These are phyloP conservation scores for Drosophila quinaria DNA, from an alignment of 2,888 invertebrate species.

Conservation along the genomic window DNA sequence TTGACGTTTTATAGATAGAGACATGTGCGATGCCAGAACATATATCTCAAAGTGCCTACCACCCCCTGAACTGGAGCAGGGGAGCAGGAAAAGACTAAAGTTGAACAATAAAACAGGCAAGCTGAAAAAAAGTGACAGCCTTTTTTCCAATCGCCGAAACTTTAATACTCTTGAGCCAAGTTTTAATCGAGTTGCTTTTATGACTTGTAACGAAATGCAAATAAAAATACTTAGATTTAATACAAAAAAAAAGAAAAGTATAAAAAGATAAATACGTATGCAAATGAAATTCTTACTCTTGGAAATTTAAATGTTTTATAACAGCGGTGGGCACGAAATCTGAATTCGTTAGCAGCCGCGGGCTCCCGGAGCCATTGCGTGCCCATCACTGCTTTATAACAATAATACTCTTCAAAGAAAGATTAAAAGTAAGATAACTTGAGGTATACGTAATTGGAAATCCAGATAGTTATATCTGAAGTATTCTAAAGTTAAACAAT, in stretches of 20 bases:
- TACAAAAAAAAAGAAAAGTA: too few species aligned
- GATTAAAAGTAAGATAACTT: not conserved
- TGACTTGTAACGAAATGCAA: not conserved
- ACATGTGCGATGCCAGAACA: constrained; percentile 65
- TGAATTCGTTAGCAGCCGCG: too few species aligned
- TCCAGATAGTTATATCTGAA: not conserved
- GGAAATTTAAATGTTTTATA: not conserved
- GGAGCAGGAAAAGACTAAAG: constrained; percentile 24
- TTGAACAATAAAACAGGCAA: constrained; percentile 57
- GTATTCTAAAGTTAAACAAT: not conserved
- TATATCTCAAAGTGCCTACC: constrained; percentile 49
- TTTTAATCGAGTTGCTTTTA: constrained; percentile 48
- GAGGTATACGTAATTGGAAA: not conserved
- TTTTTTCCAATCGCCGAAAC: constrained; percentile 21
- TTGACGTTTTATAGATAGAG: constrained; percentile 80
- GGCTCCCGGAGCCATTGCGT: too few species aligned
- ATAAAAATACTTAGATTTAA: not conserved
- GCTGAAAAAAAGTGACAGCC: constrained; percentile 16
- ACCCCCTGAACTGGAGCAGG: constrained; percentile 27
- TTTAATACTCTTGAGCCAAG: constrained; percentile 43
- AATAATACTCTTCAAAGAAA: not conserved
- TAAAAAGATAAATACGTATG: not conserved
- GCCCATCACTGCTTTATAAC: not conserved
- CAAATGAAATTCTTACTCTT: too few species aligned
- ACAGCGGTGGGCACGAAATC: too few species aligned